Conservation (phyloP, 2,888 invertebrate genomes). For the Eupithecia insigniata region DNA sequence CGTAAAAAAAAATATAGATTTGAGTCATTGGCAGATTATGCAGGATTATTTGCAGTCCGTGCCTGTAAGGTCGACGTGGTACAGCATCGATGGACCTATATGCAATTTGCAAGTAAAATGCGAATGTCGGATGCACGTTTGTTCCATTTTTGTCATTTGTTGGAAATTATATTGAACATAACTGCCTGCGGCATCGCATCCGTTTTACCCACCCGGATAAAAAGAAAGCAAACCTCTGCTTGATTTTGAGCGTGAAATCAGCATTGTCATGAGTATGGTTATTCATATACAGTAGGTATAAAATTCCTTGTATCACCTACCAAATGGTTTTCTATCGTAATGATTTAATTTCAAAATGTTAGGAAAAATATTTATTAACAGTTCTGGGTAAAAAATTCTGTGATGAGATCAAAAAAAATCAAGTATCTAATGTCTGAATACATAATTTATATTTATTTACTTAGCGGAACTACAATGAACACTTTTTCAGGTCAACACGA, state of each 20-base stretch:
- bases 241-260: not conserved
- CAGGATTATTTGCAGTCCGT: conserved; percentile 45
- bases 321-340: not conserved
- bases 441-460: too few species aligned
- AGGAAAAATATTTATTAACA: too few species aligned
- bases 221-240: not conserved
- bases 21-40: conserved; percentile 40
- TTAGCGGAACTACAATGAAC: not conserved
- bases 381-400: too few species aligned
- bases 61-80: conserved; percentile 51
- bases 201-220: not conserved
- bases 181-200: not conserved
- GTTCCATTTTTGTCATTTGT: conserved; percentile 53
- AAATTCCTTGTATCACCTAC: not conserved
- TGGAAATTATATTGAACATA: not conserved
- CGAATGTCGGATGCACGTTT: conserved; percentile 68
- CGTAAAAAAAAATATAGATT: not conserved
- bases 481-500: not conserved
- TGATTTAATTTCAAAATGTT: too few species aligned
- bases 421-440: too few species aligned
- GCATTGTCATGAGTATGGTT: not conserved
- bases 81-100: conserved; percentile 72
- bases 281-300: too few species aligned
- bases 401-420: too few species aligned
- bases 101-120: conserved; percentile 83